phyloP scores from a whole-genome alignment of 2,888 invertebrate genomes.

The Sepioteuthis lessoniana region DNA sequence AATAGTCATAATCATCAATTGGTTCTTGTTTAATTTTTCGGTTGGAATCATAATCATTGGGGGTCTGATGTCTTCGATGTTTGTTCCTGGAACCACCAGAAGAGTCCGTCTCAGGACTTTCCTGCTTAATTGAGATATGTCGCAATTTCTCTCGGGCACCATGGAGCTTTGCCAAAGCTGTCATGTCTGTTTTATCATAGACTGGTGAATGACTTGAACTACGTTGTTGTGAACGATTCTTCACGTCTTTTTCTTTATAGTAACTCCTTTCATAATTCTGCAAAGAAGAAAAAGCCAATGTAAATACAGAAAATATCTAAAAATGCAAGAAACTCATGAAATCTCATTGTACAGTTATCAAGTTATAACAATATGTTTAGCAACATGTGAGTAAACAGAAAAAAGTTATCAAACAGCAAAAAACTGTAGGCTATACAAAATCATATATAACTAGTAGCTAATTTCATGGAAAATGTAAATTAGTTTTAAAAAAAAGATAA shows the following conservation, averaged over 20 bases:
- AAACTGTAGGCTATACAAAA: no score
- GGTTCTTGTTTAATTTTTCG: constrained; percentile 55
- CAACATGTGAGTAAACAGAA: no score
- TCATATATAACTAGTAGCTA: no score
- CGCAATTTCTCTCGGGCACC: background rate
- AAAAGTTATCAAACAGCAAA: no score
- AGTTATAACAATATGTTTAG: no score
- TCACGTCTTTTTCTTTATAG: background rate
- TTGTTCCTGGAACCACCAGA: background rate
- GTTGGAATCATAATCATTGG: constrained; percentile 51
- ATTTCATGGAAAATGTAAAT: no score
- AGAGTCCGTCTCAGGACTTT: background rate
- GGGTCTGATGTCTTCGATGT: background rate
- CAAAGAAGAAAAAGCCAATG: background rate
- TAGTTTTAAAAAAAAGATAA: no score
- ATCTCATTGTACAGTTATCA: no score
- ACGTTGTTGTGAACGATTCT: background rate
- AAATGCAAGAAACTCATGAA: no score
- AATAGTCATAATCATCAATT: constrained; percentile 2
- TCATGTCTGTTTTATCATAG: no score
- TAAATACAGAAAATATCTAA: background rate
- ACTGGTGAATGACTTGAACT: background rate
- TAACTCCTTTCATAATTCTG: background rate
- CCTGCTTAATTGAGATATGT: background rate
- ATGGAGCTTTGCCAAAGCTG: background rate